These are phyloP conservation scores for Macroglossus sobrinus DNA, from an alignment of 2,113 vertebrate species.

Conservation along the genomic window DNA sequence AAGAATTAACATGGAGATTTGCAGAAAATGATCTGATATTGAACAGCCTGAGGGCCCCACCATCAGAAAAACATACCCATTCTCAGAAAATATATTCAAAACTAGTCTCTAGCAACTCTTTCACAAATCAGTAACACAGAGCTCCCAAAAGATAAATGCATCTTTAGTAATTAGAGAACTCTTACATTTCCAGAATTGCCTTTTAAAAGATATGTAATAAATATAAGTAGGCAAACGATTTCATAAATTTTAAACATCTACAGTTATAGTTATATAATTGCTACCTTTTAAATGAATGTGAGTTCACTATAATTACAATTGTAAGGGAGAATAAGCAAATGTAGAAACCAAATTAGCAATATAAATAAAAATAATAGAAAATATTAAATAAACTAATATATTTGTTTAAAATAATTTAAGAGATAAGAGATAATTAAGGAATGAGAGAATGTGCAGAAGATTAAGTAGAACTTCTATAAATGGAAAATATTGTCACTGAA, in stretches of 20 bases:
- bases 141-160: not conserved
- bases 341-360: not conserved
- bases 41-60: not conserved
- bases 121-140: not conserved
- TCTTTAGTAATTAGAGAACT: too few relatives aligned
- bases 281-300: not conserved
- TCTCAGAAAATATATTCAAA: not conserved
- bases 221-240: too few relatives aligned
- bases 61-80: not conserved
- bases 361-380: not conserved
- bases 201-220: too few relatives aligned
- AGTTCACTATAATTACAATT: not conserved
- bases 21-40: not conserved
- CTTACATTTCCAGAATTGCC: too few relatives aligned
- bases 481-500: not conserved
- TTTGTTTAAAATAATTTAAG: not conserved
- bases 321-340: not conserved
- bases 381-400: not conserved
- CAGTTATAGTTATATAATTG: too few relatives aligned
- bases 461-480: not conserved
- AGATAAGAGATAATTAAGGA: not conserved
- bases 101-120: not conserved
- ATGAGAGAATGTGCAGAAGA: not conserved
- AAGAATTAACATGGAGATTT: not conserved
- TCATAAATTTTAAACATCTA: too few relatives aligned